A percentile compares a stretch with the other conserved stretches of the same genome.
These are phyloP conservation scores for Muscina levida DNA, from an alignment of 2,888 invertebrate genomes.

Conservation along the genomic window DNA sequence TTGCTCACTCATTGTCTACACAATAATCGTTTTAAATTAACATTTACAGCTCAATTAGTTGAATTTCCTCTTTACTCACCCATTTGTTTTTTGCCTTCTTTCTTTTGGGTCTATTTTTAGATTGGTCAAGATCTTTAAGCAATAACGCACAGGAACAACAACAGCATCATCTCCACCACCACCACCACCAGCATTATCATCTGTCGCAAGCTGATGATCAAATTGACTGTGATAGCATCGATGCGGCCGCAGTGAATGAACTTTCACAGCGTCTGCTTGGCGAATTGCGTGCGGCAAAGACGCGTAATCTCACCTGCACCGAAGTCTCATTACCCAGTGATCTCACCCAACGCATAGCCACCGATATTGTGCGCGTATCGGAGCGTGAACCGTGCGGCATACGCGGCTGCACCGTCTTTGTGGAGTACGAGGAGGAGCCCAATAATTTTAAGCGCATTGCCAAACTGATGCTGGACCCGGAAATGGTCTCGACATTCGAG, in stretches of 20 bases:
- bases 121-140: conserved; percentile 79
- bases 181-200: conserved; percentile 50
- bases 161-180: conserved; percentile 45
- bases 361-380: conserved; percentile 89
- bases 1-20: neutral
- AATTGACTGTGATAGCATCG: conserved; percentile 69
- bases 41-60: conserved; percentile 44
- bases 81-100: conserved; percentile 32
- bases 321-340: conserved; percentile 93
- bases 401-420: conserved; percentile 90
- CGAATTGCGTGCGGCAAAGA: conserved; percentile 90
- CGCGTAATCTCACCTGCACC: conserved; percentile 88
- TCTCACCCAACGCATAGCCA: conserved; percentile 88
- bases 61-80: conserved; percentile 42
- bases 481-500: conserved; percentile 94
- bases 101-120: conserved; percentile 68
- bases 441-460: conserved; percentile 85
- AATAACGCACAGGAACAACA: conserved; percentile 72
- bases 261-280: conserved; percentile 88
- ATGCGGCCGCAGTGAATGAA: conserved; percentile 80
- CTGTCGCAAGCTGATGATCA: conserved; percentile 48
- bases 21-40: conserved; percentile 38
- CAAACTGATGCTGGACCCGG: conserved; percentile 91
- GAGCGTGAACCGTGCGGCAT: conserved; percentile 95
- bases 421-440: conserved; percentile 88